phyloP scores from a whole-genome alignment of 2,888 invertebrate genomes.

The Microplitis manilae region DNA sequence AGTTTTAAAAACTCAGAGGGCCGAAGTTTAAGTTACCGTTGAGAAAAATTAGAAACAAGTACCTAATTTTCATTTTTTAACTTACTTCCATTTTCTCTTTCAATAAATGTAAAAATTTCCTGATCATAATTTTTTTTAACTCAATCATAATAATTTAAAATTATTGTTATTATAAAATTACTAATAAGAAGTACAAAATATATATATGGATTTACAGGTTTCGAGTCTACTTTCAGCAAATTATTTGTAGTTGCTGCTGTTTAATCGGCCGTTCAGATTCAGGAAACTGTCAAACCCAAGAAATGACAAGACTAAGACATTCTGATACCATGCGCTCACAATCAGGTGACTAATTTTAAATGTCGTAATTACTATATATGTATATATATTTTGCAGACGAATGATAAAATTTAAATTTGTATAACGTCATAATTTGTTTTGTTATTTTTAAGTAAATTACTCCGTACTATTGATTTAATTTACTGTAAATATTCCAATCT shows the following conservation, averaged over 20 bases:
- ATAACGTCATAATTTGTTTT: no score
- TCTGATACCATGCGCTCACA: conserved; percentile 55
- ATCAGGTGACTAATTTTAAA: conserved; percentile 51
- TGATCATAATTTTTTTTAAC: no score
- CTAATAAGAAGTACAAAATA: not conserved
- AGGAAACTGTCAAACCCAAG: conserved; percentile 71
- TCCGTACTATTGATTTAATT: no score
- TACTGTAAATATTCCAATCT: no score
- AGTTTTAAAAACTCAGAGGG: not conserved
- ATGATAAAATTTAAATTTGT: no score
- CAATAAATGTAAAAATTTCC: not conserved
- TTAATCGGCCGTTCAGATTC: conserved; percentile 75
- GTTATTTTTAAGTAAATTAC: no score
- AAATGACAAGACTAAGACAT: conserved; percentile 54
- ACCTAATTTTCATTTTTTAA: not conserved
- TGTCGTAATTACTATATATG: not conserved
- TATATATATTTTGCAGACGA: no score
- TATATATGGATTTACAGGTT: conserved; percentile 60
- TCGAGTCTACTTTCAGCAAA: conserved; percentile 67
- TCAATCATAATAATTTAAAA: no score
- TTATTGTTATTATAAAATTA: no score
- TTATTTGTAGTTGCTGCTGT: conserved; percentile 66
- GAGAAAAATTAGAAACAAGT: not conserved
- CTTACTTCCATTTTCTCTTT: not conserved
- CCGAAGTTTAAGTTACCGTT: not conserved